These are phyloP conservation scores for Sus scrofa DNA, from an alignment of 2,113 vertebrate genomes.

Conservation along the genomic window DNA sequence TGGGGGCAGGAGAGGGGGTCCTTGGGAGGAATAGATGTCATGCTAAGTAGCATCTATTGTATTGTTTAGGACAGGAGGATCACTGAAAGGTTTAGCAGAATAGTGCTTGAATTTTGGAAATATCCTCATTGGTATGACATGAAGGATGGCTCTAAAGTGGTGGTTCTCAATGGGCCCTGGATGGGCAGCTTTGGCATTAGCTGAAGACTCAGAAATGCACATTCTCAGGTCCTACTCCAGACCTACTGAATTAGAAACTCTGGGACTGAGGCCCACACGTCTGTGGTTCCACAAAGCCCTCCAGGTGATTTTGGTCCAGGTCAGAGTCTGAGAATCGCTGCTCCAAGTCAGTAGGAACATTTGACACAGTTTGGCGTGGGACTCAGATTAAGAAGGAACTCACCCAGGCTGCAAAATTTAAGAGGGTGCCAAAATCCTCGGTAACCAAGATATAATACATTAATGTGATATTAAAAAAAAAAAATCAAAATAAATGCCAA, in stretches of 20 bases:
- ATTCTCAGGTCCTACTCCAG: too few species aligned
- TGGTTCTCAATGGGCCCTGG: background rate
- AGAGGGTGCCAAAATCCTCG: background rate
- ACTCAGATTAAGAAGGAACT: background rate
- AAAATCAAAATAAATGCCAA: slow-evolving; percentile 38
- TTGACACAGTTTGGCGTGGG: background rate
- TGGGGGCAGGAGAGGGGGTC: background rate
- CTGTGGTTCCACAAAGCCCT: background rate
- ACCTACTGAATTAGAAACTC: background rate
- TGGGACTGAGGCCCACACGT: background rate
- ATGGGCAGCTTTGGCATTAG: background rate
- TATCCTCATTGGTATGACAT: background rate
- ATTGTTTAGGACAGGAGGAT: background rate
- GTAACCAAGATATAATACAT: slow-evolving; percentile 8
- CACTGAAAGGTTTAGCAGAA: background rate
- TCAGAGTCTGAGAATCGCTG: background rate
- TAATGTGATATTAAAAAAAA: background rate
- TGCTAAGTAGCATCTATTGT: background rate
- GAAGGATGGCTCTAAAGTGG: background rate
- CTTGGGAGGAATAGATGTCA: background rate
- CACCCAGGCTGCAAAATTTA: background rate
- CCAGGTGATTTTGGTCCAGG: background rate
- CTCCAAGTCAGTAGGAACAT: background rate
- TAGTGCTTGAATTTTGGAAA: background rate
- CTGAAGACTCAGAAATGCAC: background rate